Base-by-base conservation (phyloP, 2,797 vertebrate genomes). In the Macroramphosus scolopax region DNA sequence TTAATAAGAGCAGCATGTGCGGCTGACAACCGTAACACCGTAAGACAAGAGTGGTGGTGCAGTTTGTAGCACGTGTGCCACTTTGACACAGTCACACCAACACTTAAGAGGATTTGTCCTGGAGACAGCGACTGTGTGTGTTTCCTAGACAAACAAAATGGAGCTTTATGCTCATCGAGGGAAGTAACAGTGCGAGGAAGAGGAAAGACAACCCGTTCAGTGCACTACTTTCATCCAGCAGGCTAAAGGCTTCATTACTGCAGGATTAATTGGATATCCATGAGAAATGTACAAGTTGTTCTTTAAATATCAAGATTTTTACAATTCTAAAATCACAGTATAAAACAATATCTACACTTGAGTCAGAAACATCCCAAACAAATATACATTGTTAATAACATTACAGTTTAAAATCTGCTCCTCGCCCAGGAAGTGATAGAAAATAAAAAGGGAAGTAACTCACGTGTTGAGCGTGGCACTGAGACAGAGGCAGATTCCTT, bases 401-500 rank as follows among this genome's bases (percentile, higher is more conserved):
- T n/a, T n/a, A n/a, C n/a, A n/a, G n/a, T n/a, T n/a, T n/a, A n/a
- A n/a, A n/a, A n/a, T n/a, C n/a, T n/a, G 3, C 20, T 22, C 10
- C 24, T 7, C 8, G 2, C 8, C 8, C 10, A 18, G 53, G 38
- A 22, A 51, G 36, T 11, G 30, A 40, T 18, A 26, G 11, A 56
- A 32, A 56, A 24, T 9, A 50, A 63, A 12, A 66, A 8, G 17
- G 41, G 62, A 70, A 71, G 41, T 37, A 45, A 92, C 95, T 95
- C 91, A 98, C 95, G 47, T 86, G 84, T 84, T 92, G 64, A 98
- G 89, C 13, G 95, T 95, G 82, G 93, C 87, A 75, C 91, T 89
- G 75, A 98, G 92, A 87, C 94, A 95, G 42, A 95, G 85, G 83
- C 95, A 97, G 56, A 95, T 65, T 72, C 94, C 94, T 87, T 98